Base-by-base conservation (phyloP, 2,888 invertebrate genomes). In the Camponotus fellah region DNA sequence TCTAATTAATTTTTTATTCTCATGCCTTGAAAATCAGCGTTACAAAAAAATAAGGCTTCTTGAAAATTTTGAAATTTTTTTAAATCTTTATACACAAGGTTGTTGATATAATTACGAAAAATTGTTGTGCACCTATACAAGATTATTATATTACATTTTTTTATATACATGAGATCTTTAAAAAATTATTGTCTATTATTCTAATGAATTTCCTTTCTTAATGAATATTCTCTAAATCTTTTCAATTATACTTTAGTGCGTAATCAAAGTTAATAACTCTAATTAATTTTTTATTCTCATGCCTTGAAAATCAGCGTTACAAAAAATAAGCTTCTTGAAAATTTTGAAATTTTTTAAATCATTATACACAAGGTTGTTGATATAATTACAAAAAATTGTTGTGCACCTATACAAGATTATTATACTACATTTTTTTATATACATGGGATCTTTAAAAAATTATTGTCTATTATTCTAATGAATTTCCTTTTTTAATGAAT, bases 271-370 rank as follows among this genome's bases (percentile, higher is more conserved):
- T 68, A 17, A 32, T 49, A 32, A 49, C 3, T 69, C 6, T 69
- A 68, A 53, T n/a, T 69, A 68, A 53, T n/a, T n/a, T 49, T 69
- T 71, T 53, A 37, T 8, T 14, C 46, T 0, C 46, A 12, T 1
- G 26, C 12, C 21, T 14, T 8, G 8, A 37, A 3, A 69, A 12
- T 9, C 53, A 37, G 21, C 8, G 0, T n/a, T 6, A 26, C 26
- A 53, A 8, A 34, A 37, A 56, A 71, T 37, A 37, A 71, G 21
- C n/a, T n/a, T 69, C 10, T 69, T 56, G 4, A 56, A 69, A 56
- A 56, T 37, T 14, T 53, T 53, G 9, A 53, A 71, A 21, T 9
- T 56, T 71, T 34, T 56, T 56, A 53, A 10, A 8, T 53, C 14
- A 5, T 5, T 40, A 26, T 10, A 56, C 21, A 53, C 37, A 26